Evolutionary conservation across 53 echinoderm and acorn worm genomes (phyloP), one percentile per base, ranked within the genome.

Genomic region (Holothuria leucospilota): DNA sequence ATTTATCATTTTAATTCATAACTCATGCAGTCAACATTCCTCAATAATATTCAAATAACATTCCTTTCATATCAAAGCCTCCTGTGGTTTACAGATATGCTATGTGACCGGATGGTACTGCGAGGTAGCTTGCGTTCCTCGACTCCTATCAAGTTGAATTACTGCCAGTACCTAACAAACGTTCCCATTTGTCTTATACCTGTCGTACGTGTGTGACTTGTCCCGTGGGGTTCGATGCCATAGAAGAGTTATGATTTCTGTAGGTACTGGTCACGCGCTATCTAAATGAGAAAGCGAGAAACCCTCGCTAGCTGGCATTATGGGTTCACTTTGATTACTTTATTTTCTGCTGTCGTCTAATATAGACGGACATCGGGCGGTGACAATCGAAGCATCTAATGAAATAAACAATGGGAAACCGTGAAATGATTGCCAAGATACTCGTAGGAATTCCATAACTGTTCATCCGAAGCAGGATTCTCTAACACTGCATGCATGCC

Each of bases 351-450:
- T 28, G 28, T 21, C 30, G 40, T 72, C 72, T 72, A 72, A 39
- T 46, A 46, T 21, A 72, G 72, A 72, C 42, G 72, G 72, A 72
- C 72, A 72, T 72, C 21, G 72, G 72, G 4, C 40, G 72, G 46
- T 72, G 72, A 72, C 72, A 72, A 72, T 72, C 42, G 21, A 39
- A 23, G 40, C 72, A 72, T 39, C 72, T 72, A 72, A 72, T 72
- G 72, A 72, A 72, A 72, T 72, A 72, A 72, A 72, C 72, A 72
- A 39, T 72, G 21, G 18, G n/a, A 72, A 72, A 46, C 72, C 72
- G 46, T 72, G 72, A 72, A 72, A 30, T 72, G 18, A 56, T 18
- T 56, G 56, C 56, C 18, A 56, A 56, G 56, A 56, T 56, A 18
- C 56, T 56, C 18, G 56, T 18, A 56, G 56, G 56, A 56, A 56